Conservation (phyloP, 2,888 invertebrate genomes). For the Trichogramma evanescens region DNA sequence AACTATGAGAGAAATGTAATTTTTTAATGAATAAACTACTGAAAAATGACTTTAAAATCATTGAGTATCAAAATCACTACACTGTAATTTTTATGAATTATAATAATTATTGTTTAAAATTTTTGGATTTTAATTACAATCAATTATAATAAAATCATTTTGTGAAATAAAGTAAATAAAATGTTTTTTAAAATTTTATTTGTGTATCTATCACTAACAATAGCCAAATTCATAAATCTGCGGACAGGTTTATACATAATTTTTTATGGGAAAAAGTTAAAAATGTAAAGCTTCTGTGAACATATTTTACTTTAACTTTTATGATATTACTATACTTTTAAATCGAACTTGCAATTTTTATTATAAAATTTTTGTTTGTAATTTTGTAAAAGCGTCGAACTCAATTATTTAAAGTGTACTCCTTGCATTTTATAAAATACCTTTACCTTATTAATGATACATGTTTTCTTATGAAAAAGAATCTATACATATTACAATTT, state of each 20-base stretch:
- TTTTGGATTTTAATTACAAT: conserved; percentile 11
- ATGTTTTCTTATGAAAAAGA: conserved; percentile 14
- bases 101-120: conserved; percentile 17
- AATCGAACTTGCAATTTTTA: background rate
- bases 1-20: no score
- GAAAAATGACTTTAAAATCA: conserved; percentile 6
- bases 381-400: no score
- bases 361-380: background rate
- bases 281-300: no score
- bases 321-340: no score
- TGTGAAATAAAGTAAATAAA: conserved; percentile 1
- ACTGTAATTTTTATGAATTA: background rate
- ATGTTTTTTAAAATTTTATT: background rate
- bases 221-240: no score
- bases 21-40: no score
- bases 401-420: no score
- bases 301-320: no score
- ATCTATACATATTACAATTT: conserved; percentile 10
- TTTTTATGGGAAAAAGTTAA: no score
- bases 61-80: background rate
- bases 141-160: conserved; percentile 4
- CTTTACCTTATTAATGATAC: conserved; percentile 13
- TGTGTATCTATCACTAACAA: background rate
- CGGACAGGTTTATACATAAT: no score
- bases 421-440: conserved; percentile 4